Evolutionary conservation across 1,140 invertebrate genomes (phyloP).

Genomic region (Drosophila takahashii): DNA sequence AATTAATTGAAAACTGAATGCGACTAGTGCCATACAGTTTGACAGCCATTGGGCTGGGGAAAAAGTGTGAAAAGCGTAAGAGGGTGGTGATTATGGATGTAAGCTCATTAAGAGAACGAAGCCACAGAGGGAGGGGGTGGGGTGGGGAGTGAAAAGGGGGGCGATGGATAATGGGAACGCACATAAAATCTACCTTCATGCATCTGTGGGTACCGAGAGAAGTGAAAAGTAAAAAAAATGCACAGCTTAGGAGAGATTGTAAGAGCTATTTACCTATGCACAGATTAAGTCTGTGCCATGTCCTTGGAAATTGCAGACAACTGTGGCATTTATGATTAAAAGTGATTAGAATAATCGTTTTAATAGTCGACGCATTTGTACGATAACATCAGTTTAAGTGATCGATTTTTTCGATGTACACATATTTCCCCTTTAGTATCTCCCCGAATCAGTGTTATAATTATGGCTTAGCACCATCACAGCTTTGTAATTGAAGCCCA

Average conservation of each 20-base stretch:
- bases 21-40: constrained; percentile 25
- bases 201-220: constrained; percentile 5
- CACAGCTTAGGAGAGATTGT: neutral
- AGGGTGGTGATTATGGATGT: constrained; percentile 4
- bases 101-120: constrained; percentile 44
- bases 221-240: constrained; percentile 9
- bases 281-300: neutral
- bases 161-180: constrained; percentile 22
- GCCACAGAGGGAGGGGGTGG: constrained; percentile 15
- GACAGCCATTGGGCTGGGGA: constrained; percentile 3
- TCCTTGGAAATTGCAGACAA: neutral
- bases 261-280: neutral
- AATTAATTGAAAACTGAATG: constrained; percentile 46
- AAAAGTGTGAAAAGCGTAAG: constrained; percentile 1
- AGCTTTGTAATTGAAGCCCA: constrained; percentile 3
- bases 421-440: neutral
- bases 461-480: neutral
- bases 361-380: neutral
- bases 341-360: no score
- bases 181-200: constrained; percentile 16
- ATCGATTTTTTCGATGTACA: neutral
- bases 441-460: neutral
- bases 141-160: neutral
- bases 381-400: neutral
- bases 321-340: neutral